Evolutionary conservation across 2,888 invertebrate genomes (phyloP).

Genomic region (Epistrophe grossulariae): DNA sequence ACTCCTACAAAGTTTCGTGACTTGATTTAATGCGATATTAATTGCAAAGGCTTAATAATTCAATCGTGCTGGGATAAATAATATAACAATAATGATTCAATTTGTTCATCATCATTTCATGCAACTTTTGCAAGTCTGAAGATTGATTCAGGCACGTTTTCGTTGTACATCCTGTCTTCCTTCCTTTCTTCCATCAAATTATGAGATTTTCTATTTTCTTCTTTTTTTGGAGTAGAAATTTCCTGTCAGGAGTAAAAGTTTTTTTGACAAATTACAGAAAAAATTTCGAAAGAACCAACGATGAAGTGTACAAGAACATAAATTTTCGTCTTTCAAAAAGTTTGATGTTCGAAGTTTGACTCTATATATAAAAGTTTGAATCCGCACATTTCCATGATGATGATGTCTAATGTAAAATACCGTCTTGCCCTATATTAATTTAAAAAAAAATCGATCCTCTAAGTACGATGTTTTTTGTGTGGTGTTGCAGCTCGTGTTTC

Average conservation of each 20-base stretch:
- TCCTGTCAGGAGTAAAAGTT: not conserved
- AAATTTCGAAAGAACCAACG: not conserved
- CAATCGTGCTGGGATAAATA: constrained; percentile 46
- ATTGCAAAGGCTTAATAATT: constrained; percentile 69
- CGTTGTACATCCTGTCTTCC: not conserved
- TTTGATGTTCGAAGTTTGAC: no score
- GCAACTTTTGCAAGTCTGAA: not conserved
- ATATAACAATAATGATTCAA: constrained; percentile 58
- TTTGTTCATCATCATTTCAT: constrained; percentile 21
- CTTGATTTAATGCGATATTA: constrained; percentile 64
- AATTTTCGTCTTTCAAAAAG: no score
- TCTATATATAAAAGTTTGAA: no score
- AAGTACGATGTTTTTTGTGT: no score
- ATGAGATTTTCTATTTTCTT: not conserved
- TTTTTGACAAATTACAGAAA: not conserved
- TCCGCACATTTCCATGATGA: no score
- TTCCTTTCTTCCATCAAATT: constrained; percentile 1
- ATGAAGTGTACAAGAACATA: no score
- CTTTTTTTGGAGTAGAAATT: not conserved
- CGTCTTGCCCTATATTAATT: no score
- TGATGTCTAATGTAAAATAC: no score
- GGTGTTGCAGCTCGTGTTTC: no score
- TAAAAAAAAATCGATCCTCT: no score
- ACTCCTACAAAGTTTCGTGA: constrained; percentile 49
- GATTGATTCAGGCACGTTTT: constrained; percentile 29